Base-by-base conservation (phyloP, 2,797 vertebrate genomes). In the Clarias laeviceps region DNA sequence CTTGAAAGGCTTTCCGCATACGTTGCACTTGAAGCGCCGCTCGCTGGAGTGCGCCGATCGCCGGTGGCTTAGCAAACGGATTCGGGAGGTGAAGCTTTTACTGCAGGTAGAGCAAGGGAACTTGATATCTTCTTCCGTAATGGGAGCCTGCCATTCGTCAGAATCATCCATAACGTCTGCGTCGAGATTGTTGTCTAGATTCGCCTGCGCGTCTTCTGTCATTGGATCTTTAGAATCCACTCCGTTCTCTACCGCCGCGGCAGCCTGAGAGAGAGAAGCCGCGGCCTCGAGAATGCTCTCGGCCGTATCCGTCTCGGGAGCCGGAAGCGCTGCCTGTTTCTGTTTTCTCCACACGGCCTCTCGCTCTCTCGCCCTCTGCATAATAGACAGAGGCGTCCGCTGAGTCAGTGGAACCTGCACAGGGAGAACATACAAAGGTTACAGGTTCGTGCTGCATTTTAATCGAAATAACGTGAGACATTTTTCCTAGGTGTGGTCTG, bases 1-100 rank as follows among this genome's bases (percentile, higher is more conserved):
- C 92, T 97, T 97, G 86, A 98, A 98, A 34, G 95, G 93, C 90
- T 97, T 97, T 27, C 95, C 94, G 0, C 97, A 98, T 15, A 97
- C 90, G 11, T 93, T 95, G 0, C 97, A 98, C n/a, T 95, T 85
- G 80, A 98, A 97, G 85, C 94, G 95, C 37, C 96, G 94, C 88
- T 97, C 97, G 0, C 93, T 70, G 5, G 90, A 92, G 0, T 98
- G 97, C 0, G 95, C 93, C 0, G 95, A 93, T 0, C 95, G 95
- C 0, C 95, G 94, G 85, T 97, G 97, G 64, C 96, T 94, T 32
- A 96, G 91, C 17, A 97, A 94, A 81, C 95, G 95, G 87, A 96
- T 93, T 83, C 95, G 94, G 0, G 96, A 95, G 22, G 94, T 83
- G 15, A 97, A 97, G 0, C 89, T 91, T 92, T 97, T 96, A 0